These are phyloP conservation scores for Vidua macroura DNA, from an alignment of 2,113 vertebrate genomes.

Conservation along the genomic window DNA sequence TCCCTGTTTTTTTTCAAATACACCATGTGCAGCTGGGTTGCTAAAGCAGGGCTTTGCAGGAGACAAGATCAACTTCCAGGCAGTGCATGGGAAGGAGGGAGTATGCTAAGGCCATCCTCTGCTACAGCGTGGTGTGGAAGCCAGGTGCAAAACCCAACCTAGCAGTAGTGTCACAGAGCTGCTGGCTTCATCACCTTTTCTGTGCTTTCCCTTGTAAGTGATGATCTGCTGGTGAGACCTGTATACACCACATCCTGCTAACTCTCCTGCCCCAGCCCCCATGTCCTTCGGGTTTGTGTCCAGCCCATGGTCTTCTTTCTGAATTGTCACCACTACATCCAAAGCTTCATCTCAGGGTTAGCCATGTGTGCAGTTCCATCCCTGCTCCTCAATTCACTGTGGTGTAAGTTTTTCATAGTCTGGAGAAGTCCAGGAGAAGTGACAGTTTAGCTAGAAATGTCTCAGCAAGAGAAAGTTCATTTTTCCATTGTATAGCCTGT, in stretches of 20 bases:
- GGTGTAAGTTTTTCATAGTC: background rate
- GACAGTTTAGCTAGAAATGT: background rate
- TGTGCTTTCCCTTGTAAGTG: background rate
- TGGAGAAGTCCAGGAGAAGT: background rate
- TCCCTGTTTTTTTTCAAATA: background rate
- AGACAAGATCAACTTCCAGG: background rate
- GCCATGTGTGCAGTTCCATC: background rate
- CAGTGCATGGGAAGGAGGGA: background rate
- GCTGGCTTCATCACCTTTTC: background rate
- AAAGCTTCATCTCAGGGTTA: background rate
- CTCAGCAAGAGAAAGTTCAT: background rate
- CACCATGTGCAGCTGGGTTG: accelerated
- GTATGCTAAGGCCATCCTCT: background rate
- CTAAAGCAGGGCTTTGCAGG: background rate
- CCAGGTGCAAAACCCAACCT: background rate
- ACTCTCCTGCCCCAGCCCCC: background rate
- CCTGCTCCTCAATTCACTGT: background rate
- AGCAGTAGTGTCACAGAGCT: background rate
- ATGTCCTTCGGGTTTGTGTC: background rate
- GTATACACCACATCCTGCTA: background rate
- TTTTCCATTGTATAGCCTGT: background rate
- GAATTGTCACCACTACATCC: background rate
- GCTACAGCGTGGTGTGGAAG: accelerated
- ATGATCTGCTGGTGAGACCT: background rate
- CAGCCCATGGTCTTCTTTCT: background rate